A percentile compares a stretch with the other conserved stretches of the same genome.
phyloP scores from a whole-genome alignment of 2,113 vertebrate species.

The Planiliza haematocheilus region DNA sequence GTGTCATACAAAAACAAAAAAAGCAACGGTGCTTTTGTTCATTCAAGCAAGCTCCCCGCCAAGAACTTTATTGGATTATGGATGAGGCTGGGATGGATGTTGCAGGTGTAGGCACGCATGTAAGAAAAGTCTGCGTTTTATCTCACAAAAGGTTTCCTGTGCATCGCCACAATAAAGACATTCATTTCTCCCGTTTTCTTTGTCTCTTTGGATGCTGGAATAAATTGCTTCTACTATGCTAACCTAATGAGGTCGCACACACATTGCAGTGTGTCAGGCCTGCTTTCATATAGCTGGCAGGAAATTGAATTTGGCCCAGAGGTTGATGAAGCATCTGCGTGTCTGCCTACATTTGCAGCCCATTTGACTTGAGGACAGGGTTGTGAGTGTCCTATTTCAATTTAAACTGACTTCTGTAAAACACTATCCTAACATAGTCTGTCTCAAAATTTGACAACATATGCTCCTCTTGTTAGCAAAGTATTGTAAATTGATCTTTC shows the following conservation, averaged over 20 bases:
- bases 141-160: constrained; percentile 6
- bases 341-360: constrained; percentile 11
- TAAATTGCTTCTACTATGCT: constrained; percentile 10
- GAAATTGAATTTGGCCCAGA: constrained; percentile 35
- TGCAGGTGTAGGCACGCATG: background rate
- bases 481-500: background rate
- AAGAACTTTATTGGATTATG: constrained; percentile 19
- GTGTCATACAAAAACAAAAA: constrained; percentile 25
- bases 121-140: constrained; percentile 9
- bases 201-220: constrained; percentile 20
- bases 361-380: background rate
- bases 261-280: constrained; percentile 25
- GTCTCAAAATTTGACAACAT: background rate
- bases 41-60: constrained; percentile 3
- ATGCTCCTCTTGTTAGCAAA: background rate
- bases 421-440: background rate
- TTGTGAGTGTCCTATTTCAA: constrained; percentile 6
- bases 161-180: background rate
- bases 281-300: constrained; percentile 35
- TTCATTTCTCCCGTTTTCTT: background rate
- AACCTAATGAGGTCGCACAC: constrained; percentile 36
- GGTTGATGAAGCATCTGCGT: constrained; percentile 26
- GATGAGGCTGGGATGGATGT: constrained; percentile 22
- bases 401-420: constrained; percentile 24
- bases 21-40: constrained; percentile 9